Conservation (phyloP, 2,888 invertebrate genomes). For the Lissonota sp. region DNA sequence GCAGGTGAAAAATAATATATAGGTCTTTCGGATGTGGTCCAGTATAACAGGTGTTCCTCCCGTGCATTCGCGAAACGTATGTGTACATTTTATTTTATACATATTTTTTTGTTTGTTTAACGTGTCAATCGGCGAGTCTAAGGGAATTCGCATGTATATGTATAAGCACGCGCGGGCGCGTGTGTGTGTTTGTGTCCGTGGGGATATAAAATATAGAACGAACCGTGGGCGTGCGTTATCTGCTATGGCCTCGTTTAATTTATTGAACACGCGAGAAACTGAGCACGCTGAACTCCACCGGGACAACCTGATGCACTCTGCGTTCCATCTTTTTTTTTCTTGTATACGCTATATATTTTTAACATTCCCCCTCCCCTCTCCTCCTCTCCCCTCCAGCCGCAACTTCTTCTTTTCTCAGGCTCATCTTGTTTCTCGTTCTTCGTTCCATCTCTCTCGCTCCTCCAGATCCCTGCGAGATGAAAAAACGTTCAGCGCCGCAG, state of each 20-base stretch:
- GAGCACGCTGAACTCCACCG: conserved; percentile 45
- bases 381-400: background rate
- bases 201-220: conserved; percentile 44
- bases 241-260: conserved; percentile 61
- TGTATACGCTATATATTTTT: background rate
- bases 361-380: conserved; percentile 17
- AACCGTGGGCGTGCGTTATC: conserved; percentile 58
- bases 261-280: conserved; percentile 59
- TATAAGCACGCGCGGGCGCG: too few species aligned
- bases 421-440: conserved; percentile 52
- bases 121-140: conserved; percentile 49
- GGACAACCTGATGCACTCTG: conserved; percentile 49
- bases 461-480: background rate
- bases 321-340: conserved; percentile 38
- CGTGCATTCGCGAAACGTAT: background rate
- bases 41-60: conserved; percentile 43
- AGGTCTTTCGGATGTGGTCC: conserved; percentile 50
- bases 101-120: conserved; percentile 46
- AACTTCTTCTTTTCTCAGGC: conserved; percentile 15
- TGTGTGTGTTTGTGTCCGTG: background rate
- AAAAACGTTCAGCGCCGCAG: too few species aligned
- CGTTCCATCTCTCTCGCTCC: conserved; percentile 41
- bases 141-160: conserved; percentile 16
- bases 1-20: conserved; percentile 50
- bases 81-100: background rate